Conservation (phyloP, 2,113 vertebrate species). For the Peromyscus maniculatus region DNA sequence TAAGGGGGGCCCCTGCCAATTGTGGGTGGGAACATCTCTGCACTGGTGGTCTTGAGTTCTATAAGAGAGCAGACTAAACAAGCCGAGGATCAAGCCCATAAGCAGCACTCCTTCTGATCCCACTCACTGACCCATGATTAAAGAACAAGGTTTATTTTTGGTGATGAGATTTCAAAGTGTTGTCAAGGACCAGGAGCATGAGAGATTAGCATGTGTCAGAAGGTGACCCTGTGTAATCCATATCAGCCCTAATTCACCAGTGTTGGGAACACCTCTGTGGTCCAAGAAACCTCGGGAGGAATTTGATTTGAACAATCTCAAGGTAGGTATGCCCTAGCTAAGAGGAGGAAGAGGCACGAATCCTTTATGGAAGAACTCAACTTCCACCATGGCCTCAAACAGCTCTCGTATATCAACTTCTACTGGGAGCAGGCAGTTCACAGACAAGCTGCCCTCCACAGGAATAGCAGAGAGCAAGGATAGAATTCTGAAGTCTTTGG, state of each 20-base stretch:
- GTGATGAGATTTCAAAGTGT: neutral
- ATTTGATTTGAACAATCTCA: neutral
- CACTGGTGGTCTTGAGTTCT: neutral
- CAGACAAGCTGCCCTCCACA: neutral
- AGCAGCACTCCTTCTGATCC: neutral
- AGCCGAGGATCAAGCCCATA: neutral
- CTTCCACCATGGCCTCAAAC: neutral
- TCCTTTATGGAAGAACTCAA: neutral
- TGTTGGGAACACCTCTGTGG: neutral
- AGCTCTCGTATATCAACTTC: neutral
- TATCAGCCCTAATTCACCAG: neutral
- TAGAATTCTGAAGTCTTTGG: neutral
- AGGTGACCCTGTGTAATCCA: rapidly evolving
- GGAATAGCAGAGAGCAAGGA: neutral
- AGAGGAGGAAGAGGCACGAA: neutral
- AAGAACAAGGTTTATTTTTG: neutral
- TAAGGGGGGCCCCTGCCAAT: too few relatives aligned
- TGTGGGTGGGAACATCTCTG: neutral
- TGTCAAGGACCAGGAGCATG: neutral
- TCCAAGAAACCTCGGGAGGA: neutral
- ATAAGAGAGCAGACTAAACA: neutral
- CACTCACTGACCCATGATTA: neutral
- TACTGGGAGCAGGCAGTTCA: neutral
- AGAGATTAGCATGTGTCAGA: neutral
- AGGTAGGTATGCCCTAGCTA: neutral